These are phyloP conservation scores for Trematomus bernacchii DNA, from an alignment of 2,797 vertebrate species.

Conservation along the genomic window DNA sequence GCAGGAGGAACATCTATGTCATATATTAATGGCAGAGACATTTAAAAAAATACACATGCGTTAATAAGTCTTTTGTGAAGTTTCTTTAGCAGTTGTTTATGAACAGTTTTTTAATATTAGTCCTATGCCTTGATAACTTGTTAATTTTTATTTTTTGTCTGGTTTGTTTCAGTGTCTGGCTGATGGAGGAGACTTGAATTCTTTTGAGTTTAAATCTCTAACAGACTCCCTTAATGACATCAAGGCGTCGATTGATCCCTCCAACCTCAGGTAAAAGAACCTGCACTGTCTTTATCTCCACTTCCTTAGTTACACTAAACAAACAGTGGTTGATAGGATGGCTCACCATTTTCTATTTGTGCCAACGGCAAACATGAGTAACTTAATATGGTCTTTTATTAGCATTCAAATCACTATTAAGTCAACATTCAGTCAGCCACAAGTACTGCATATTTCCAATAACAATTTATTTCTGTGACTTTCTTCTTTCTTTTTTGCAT, in stretches of 20 bases:
- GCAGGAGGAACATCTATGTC: not conserved
- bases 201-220: conserved; percentile 99
- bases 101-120: not conserved
- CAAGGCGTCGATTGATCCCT: conserved; percentile 95
- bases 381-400: not conserved
- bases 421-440: not conserved
- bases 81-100: not conserved
- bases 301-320: not conserved
- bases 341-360: not conserved
- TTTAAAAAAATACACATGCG: not conserved
- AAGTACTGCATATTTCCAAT: not conserved
- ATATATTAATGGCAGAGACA: not conserved
- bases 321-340: not conserved
- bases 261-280: conserved; percentile 93
- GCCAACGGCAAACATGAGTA: not conserved
- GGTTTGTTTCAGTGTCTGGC: conserved; percentile 91
- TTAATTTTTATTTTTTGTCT: not conserved
- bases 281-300: not conserved
- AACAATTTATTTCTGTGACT: not conserved
- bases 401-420: not conserved
- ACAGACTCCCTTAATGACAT: conserved; percentile 99
- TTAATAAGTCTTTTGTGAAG: not conserved
- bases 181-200: conserved; percentile 97
- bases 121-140: not conserved
- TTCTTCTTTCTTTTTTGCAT: too few relatives aligned